Evolutionary conservation across 2,888 invertebrate genomes (phyloP), one percentile per base, ranked within the genome.

Genomic region (Hemicrepidius hirtus): DNA sequence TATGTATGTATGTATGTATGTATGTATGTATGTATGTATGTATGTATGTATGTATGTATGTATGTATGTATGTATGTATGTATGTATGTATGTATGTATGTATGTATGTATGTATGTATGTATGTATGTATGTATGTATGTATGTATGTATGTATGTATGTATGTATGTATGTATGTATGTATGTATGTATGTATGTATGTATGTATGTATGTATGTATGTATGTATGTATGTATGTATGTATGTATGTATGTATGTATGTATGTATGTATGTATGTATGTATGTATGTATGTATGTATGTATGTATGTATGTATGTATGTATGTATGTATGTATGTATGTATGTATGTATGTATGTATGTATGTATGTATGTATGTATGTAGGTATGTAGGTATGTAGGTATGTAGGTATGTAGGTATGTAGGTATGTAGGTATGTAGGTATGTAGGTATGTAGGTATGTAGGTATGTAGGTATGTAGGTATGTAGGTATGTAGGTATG

Each of bases 1-100:
- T 35, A 35, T 35, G 35, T 35, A 35, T 35, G 35, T 35, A 35
- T 35, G 35, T 35, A 35, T 35, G 35, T 35, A 35, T 35, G 35
- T 35, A 35, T 35, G 35, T 35, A 35, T 35, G 35, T 35, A 35
- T 35, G 35, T 35, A 35, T 35, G 35, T 35, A 35, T 35, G 35
- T 35, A 35, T 35, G 35, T 35, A 35, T 35, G 35, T 35, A 35
- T 35, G 35, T 35, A 35, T 35, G 35, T 35, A 35, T 35, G 35
- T 35, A 35, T 35, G 35, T 35, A 35, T 35, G 35, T 35, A 35
- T 35, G 35, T 35, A 35, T 35, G 35, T 35, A 35, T 35, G 35
- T 35, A 35, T 35, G 35, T 35, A 35, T 35, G 35, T 35, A 35
- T 35, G 35, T 35, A 35, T 35, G 35, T 35, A 35, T 35, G 35